Percentiles rank a stretch among this genome's conserved stretches.
Evolutionary conservation across 2,888 invertebrate genomes (phyloP).

Genomic region (Omphaloscelis lunosa): DNA sequence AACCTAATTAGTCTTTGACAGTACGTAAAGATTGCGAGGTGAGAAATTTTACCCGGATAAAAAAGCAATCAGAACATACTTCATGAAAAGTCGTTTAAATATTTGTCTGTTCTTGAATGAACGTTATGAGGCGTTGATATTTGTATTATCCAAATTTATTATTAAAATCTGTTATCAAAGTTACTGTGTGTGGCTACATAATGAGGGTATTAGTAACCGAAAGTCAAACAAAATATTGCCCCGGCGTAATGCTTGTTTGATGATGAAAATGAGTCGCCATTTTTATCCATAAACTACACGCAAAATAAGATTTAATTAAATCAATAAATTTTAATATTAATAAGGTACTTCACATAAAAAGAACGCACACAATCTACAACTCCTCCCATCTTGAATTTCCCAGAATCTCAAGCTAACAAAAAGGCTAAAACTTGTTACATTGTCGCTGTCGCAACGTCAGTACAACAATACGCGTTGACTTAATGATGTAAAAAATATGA

Average conservation of each 20-base stretch:
- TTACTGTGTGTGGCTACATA: background rate
- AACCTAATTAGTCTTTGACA: no score
- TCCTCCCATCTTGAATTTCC: fast-evolving
- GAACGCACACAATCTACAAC: background rate
- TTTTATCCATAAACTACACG: background rate
- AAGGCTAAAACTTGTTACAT: slow-evolving; percentile 12
- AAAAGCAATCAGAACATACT: no score
- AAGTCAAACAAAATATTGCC: background rate
- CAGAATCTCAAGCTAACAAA: slow-evolving; percentile 8
- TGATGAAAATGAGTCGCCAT: background rate
- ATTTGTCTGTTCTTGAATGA: no score
- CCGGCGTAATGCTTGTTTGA: no score
- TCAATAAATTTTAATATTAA: background rate
- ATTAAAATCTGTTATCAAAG: background rate
- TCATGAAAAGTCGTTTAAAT: no score
- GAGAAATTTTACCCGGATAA: no score
- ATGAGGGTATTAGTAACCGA: background rate
- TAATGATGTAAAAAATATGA: slow-evolving; percentile 88
- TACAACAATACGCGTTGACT: slow-evolving; percentile 68
- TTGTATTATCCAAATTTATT: no score
- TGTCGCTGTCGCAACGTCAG: slow-evolving; percentile 26
- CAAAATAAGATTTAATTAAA: background rate
- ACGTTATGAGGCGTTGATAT: no score
- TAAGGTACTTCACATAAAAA: background rate
- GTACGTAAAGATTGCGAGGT: no score